Evolutionary conservation across 2,888 invertebrate genomes (phyloP), one percentile per base, ranked within the genome.

Genomic region (Ophion costatus): DNA sequence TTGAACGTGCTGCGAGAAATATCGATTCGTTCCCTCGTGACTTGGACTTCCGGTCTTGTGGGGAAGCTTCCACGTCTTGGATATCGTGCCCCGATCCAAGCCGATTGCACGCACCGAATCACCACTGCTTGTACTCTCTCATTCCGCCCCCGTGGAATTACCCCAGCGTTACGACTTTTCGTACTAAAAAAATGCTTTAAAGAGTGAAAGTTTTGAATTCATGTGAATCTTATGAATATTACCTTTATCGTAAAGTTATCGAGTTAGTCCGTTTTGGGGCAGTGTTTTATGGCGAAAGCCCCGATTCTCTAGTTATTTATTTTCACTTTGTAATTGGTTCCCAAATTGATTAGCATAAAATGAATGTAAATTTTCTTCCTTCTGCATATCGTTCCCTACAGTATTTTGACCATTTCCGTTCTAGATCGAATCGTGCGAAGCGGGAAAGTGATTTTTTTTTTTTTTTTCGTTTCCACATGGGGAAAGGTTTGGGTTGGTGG

Each of bases 1-100:
- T 86, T 83, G 86, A 86, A 87, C 89, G 85, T 88, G 89, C 59
- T 61, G 73, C 86, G 87, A 87, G 87, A 88, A 88, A 87, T 88
- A 89, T 89, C 87, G 88, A 89, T 89, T 89, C 71, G 64, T 74
- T 67, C 73, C 85, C 80, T 73, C 83, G 83, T 84, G 83, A 83
- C 83, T 83, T 63, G 61, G 63, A 59, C 80, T 84, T 84, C 83
- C 83, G 83, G 76, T 84, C 73, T 77, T 56, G 67, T 59, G 67
- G 66, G 38, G 83, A 73, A 80, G 83, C 83, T 77, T 80, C 80
- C 80, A 67, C 76, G 61, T 73, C 66, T 76, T 73, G 76, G 70
- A 73, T 84, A 84, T 84, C 80, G 76, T 75, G 75, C 57, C 45
- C 70, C 66, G 80, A 84, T 84, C 83, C 75, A 33, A 76, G 73